Evolutionary conservation across 1,140 invertebrate species (phyloP), one percentile per base, ranked within the genome.

Genomic region (Apis mellifera): DNA sequence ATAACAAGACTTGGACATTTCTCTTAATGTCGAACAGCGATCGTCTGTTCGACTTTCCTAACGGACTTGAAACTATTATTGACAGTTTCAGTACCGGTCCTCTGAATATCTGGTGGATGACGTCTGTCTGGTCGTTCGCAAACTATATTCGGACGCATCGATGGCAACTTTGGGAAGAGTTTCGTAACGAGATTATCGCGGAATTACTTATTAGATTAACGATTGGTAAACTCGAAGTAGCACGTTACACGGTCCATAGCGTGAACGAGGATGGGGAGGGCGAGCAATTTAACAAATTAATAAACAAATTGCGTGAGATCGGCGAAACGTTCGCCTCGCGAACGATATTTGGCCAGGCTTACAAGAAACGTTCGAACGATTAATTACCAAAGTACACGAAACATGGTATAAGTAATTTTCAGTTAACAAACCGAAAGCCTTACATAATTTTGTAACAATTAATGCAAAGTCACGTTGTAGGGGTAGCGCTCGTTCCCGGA

Each of bases 391-490:
- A 9, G 21, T 54, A 75, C 62, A 50, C 54, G 26, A 76, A 80
- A 73, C 59, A 60, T 26, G 21, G 69, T 23, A 23, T 13, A 48
- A 64, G 69, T 64, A 73, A 68, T 60, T 79, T 72, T 50, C 68
- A 32, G 50, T 54, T 86, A 89, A 83, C 65, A 82, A 32, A 71
- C 71, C 65, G 54, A 54, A 42, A 72, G 73, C 78, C 82, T 82
- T 86, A 84, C 68, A 79, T 85, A 85, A 90, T 88, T 77, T 83
- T 83, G 70, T 55, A 74, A 76, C 81, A 88, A 90, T 91, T 90
- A 86, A 90, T 91, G 84, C 89, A 59, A 73, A 85, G 82, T 86
- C 84, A 91, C 89, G 89, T 90, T 85, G 83, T 55, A 64, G 65
- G 78, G 80, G 74, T 78, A 66, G 69, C 26, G 68, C 60, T 87